Percentiles rank a stretch among this genome's conserved stretches.
phyloP scores from a whole-genome alignment of 2,888 invertebrate genomes.

The Leucophenga montana region DNA sequence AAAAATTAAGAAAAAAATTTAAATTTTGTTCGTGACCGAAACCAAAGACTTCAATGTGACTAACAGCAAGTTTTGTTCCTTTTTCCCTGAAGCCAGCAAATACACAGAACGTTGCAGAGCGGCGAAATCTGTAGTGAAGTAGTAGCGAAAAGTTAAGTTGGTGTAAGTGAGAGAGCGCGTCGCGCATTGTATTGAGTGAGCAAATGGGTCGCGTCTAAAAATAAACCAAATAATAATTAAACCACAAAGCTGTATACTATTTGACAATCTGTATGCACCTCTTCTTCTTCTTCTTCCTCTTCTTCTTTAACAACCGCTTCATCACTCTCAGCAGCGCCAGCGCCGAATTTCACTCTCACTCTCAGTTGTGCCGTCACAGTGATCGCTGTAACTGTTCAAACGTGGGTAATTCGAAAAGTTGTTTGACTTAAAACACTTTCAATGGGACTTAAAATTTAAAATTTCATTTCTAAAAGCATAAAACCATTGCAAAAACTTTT shows the following conservation, averaged over 20 bases:
- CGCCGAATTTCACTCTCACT: conserved; percentile 56
- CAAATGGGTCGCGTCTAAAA: not conserved
- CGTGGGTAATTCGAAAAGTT: too few species aligned
- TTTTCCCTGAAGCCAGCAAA: too few species aligned
- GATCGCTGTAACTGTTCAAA: too few species aligned
- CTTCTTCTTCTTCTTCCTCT: too few species aligned
- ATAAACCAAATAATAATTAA: conserved; percentile 4
- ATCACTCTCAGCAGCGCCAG: too few species aligned
- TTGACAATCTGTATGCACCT: not conserved
- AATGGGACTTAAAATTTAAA: too few species aligned
- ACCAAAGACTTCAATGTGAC: conserved; percentile 42
- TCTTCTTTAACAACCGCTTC: too few species aligned
- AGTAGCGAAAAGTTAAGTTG: conserved; percentile 16
- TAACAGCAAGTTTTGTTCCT: conserved; percentile 22
- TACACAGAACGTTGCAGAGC: not conserved
- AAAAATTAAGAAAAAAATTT: too few species aligned
- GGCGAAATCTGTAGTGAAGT: too few species aligned
- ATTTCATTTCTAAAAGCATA: too few species aligned
- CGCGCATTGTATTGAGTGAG: not conserved
- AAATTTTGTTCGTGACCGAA: conserved; percentile 52
- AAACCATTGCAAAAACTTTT: too few species aligned
- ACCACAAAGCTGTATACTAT: conserved; percentile 6
- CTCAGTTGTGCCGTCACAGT: conserved; percentile 31
- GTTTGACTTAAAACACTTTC: not conserved
- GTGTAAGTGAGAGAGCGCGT: conserved; percentile 45